These are phyloP conservation scores for Antheraea pernyi DNA, from an alignment of 1,140 invertebrate species.

Conservation along the genomic window DNA sequence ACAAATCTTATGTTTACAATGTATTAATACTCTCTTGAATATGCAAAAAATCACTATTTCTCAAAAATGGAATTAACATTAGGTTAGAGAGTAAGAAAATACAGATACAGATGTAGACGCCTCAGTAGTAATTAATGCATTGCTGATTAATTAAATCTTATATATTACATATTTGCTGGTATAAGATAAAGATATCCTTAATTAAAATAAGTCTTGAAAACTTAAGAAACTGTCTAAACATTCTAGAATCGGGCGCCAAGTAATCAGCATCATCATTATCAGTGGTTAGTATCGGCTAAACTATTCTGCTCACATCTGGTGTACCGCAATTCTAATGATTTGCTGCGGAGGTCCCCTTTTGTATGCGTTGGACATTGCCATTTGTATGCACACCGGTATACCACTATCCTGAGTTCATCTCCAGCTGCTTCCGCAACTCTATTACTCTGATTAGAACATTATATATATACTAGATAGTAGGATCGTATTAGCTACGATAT, in stretches of 20 bases:
- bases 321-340: constrained; percentile 75
- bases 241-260: constrained; percentile 37
- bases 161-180: background rate
- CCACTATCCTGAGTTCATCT: constrained; percentile 61
- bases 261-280: constrained; percentile 63
- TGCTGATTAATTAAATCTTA: background rate
- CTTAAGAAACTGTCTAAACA: constrained; percentile 22
- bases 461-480: background rate
- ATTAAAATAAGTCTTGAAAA: background rate
- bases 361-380: constrained; percentile 56
- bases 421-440: constrained; percentile 62
- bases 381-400: constrained; percentile 56
- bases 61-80: too few species aligned
- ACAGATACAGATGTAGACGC: background rate
- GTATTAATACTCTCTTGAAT: too few species aligned
- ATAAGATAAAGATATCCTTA: background rate
- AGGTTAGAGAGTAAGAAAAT: too few species aligned
- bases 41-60: too few species aligned
- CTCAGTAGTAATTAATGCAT: too few species aligned
- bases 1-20: constrained; percentile 17
- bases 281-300: constrained; percentile 39
- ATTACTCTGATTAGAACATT: constrained; percentile 74
- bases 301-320: constrained; percentile 68
- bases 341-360: constrained; percentile 64
- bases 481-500: too few species aligned